These are phyloP conservation scores for Forbesichthys papilliferus DNA, from an alignment of 2,113 vertebrate species.

Conservation along the genomic window DNA sequence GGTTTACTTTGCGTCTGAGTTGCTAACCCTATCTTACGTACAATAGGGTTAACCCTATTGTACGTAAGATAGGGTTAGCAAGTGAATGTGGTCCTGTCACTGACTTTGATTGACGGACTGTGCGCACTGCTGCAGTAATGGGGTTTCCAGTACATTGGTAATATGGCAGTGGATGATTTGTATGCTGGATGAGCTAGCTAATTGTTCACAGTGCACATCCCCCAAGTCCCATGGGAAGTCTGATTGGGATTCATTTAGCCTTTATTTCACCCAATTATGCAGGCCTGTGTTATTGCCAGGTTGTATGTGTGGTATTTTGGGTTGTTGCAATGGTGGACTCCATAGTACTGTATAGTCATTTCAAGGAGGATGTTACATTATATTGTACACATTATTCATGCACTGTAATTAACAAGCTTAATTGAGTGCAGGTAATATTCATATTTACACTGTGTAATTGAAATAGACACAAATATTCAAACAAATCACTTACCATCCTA, in stretches of 20 bases:
- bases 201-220: conserved; percentile 66
- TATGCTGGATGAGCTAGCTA: conserved; percentile 64
- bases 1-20: conserved; percentile 28
- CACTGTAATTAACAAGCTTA: conserved; percentile 13
- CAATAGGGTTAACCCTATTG: conserved; percentile 35
- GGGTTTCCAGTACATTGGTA: conserved; percentile 66
- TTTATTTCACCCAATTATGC: conserved; percentile 73
- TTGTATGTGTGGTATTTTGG: conserved; percentile 61
- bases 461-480: conserved; percentile 14
- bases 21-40: conserved; percentile 14
- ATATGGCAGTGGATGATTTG: conserved; percentile 55
- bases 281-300: conserved; percentile 58
- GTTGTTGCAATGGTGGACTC: conserved; percentile 61
- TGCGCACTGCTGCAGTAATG: conserved; percentile 60
- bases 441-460: conserved; percentile 12
- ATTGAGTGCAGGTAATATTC: conserved; percentile 1
- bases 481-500: too few relatives aligned
- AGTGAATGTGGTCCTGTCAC: conserved; percentile 35
- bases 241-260: conserved; percentile 73
- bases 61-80: conserved; percentile 36
- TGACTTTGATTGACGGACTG: conserved; percentile 57
- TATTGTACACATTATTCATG: conserved; percentile 24
- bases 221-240: conserved; percentile 59
- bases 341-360: conserved; percentile 60
- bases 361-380: conserved; percentile 42